A percentile compares a stretch with the other conserved stretches of the same genome.
Evolutionary conservation across 2,797 vertebrate genomes (phyloP).

Genomic region (Takifugu ocellatus): DNA sequence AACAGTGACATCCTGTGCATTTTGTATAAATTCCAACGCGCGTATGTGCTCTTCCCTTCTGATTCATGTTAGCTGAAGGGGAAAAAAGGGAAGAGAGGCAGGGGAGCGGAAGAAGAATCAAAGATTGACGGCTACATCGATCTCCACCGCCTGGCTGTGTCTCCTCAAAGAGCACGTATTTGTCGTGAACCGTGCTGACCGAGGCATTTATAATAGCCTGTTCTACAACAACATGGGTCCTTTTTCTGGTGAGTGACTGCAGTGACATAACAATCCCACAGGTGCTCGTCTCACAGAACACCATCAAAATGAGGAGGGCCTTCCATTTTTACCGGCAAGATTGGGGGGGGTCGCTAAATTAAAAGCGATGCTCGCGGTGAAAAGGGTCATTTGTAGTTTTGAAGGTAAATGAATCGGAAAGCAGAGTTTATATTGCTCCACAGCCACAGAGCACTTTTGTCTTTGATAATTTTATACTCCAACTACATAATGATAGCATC

Average conservation of each 20-base stretch:
- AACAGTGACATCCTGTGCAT: conserved; percentile 13
- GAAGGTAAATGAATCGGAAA: conserved; percentile 49
- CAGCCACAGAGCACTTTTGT: conserved; percentile 48
- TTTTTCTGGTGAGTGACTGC: conserved; percentile 20
- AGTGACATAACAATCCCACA: conserved; percentile 18
- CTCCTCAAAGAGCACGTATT: conserved; percentile 20
- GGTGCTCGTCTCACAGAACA: conserved; percentile 18
- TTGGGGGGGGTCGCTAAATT: conserved; percentile 37
- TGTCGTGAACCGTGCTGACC: conserved; percentile 31
- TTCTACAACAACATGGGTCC: conserved; percentile 12
- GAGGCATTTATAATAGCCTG: conserved; percentile 13
- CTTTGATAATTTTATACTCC: conserved; percentile 53
- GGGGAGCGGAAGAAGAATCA: conserved; percentile 17
- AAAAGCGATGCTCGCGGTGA: conserved; percentile 42
- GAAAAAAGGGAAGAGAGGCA: conserved; percentile 5
- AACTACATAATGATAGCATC: conserved; percentile 55
- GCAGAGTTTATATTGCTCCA: conserved; percentile 33
- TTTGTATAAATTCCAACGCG: conserved; percentile 7
- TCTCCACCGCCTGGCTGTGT: conserved; percentile 35
- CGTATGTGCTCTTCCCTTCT: background rate
- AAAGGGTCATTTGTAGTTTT: conserved; percentile 43
- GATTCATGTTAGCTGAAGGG: background rate
- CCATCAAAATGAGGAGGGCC: conserved; percentile 37
- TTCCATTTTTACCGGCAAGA: conserved; percentile 32
- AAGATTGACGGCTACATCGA: conserved; percentile 30